Evolutionary conservation across 2,113 vertebrate species (phyloP).

Genomic region (Rutilus rutilus): DNA sequence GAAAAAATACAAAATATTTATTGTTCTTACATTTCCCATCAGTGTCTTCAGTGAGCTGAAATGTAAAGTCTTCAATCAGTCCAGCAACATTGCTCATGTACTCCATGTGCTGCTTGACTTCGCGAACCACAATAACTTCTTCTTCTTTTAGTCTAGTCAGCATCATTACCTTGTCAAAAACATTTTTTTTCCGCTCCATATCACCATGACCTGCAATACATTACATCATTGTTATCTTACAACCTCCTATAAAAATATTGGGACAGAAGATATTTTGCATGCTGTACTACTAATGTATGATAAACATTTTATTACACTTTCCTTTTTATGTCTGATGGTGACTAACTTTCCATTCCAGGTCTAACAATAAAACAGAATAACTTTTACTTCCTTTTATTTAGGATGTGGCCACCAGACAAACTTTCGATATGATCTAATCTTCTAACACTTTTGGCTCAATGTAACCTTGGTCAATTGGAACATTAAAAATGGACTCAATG

Average conservation of each 20-base stretch:
- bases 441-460: no score
- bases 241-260: conserved; percentile 24
- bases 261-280: conserved; percentile 8
- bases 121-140: not conserved
- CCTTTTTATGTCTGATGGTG: no score
- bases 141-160: conserved; percentile 11
- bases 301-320: no score
- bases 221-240: conserved; percentile 10
- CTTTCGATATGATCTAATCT: no score
- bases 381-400: no score
- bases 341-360: no score
- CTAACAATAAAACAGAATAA: no score
- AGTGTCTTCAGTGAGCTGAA: conserved; percentile 3
- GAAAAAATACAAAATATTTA: not conserved
- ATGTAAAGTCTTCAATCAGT: not conserved
- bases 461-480: no score
- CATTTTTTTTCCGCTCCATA: not conserved
- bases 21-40: not conserved
- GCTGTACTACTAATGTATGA: not conserved
- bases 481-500: no score
- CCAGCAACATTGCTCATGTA: conserved; percentile 10
- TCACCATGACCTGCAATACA: conserved; percentile 11
- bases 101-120: conserved; percentile 23
- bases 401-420: no score
- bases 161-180: conserved; percentile 11